phyloP scores from a whole-genome alignment of 1,140 invertebrate species.

The Mactra quadrangularis region DNA sequence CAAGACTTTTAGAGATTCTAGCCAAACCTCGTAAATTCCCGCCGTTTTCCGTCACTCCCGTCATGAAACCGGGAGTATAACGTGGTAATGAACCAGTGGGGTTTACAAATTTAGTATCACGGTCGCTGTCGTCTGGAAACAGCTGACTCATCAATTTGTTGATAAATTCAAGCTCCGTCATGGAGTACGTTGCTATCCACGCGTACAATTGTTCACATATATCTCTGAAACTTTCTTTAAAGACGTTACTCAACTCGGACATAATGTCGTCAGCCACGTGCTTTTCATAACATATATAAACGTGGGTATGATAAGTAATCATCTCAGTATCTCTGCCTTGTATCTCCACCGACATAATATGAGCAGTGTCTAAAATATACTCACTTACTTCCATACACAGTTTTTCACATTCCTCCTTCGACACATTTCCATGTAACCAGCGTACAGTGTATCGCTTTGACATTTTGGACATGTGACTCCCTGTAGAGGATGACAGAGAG shows the following conservation, averaged over 20 bases:
- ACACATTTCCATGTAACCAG: constrained; percentile 14
- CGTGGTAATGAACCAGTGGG: too few species aligned
- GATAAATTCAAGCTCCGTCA: constrained; percentile 1
- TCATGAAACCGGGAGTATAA: too few species aligned
- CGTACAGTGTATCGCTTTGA: neutral
- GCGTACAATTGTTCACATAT: constrained; percentile 3
- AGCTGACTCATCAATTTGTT: neutral
- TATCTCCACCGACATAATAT: constrained; percentile 21
- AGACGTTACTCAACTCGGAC: constrained; percentile 11
- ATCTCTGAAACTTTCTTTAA: constrained; percentile 15
- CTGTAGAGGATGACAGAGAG: neutral
- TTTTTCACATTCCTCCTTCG: constrained; percentile 28
- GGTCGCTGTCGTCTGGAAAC: neutral
- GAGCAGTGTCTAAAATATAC: neutral
- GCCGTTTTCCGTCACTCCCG: too few species aligned
- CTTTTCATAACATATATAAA: constrained; percentile 43
- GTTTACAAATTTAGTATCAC: too few species aligned
- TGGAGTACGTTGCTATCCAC: neutral
- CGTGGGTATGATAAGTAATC: neutral
- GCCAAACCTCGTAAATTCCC: too few species aligned
- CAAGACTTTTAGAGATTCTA: too few species aligned
- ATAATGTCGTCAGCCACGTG: constrained; percentile 8
- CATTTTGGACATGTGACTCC: neutral
- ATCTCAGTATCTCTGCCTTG: neutral
- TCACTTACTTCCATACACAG: constrained; percentile 19